Evolutionary conservation across 92 coral and sea anemone species (phyloP).

Genomic region (Parazoanthus swiftii): DNA sequence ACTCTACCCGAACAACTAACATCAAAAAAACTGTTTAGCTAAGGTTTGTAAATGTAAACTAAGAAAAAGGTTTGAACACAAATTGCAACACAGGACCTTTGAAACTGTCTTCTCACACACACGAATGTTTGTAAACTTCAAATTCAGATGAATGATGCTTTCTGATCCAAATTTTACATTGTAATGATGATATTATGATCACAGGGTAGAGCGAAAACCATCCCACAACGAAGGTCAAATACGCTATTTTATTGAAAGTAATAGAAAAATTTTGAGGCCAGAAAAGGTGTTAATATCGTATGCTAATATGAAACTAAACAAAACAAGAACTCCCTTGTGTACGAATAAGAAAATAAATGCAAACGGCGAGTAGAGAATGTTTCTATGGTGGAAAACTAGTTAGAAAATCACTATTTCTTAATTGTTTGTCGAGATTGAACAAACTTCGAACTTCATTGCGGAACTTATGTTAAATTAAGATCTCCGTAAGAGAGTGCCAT

Average conservation of each 20-base stretch:
- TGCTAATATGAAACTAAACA: slow-evolving; percentile 57
- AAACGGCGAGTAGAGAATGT: slow-evolving; percentile 3
- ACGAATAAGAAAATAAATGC: slow-evolving; percentile 43
- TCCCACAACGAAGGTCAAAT: slow-evolving; percentile 36
- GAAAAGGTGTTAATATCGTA: slow-evolving; percentile 65
- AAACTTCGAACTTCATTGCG: slow-evolving; percentile 45
- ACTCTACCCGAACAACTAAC: slow-evolving; percentile 18
- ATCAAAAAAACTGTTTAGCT: slow-evolving; percentile 27
- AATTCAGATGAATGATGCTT: neutral
- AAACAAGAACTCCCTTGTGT: slow-evolving; percentile 55
- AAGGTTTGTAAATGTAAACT: slow-evolving; percentile 42
- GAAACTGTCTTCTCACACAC: slow-evolving; percentile 32
- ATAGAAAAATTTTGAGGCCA: slow-evolving; percentile 51
- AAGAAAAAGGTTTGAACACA: slow-evolving; percentile 46
- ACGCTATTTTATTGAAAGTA: slow-evolving; percentile 52
- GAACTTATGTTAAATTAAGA: slow-evolving; percentile 31
- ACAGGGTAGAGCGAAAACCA: neutral
- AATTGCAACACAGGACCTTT: slow-evolving; percentile 34
- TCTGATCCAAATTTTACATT: neutral
- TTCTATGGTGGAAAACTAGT: slow-evolving; percentile 28
- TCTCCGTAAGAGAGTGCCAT: slow-evolving; percentile 34
- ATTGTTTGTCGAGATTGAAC: slow-evolving; percentile 39
- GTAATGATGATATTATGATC: neutral
- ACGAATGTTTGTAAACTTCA: slow-evolving; percentile 32
- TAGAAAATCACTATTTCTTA: slow-evolving; percentile 36